These are phyloP conservation scores for Odocoileus virginianus DNA, from an alignment of 2,113 vertebrate genomes.

Conservation along the genomic window DNA sequence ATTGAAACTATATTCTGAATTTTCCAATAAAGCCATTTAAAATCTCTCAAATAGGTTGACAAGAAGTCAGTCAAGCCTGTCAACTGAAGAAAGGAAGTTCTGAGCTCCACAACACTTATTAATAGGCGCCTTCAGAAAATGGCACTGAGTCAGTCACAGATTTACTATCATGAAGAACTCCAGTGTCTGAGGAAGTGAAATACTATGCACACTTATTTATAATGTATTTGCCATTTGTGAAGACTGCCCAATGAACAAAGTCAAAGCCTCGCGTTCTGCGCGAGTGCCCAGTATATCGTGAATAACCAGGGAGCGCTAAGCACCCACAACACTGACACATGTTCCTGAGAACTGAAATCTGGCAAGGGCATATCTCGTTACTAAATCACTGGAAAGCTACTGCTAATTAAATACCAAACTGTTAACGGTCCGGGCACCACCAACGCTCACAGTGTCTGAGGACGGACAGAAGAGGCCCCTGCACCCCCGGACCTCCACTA, in stretches of 20 bases:
- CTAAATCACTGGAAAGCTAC: not conserved
- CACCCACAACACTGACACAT: not conserved
- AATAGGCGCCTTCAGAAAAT: not conserved
- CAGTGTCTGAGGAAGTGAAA: not conserved
- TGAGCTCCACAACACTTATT: not conserved
- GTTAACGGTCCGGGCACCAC: not conserved
- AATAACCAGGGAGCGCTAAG: not conserved
- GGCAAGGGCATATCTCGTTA: not conserved
- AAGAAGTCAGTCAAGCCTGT: not conserved
- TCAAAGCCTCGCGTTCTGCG: not conserved
- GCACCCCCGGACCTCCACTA: not conserved
- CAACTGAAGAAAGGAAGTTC: not conserved
- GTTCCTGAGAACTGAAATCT: not conserved
- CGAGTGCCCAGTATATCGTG: not conserved
- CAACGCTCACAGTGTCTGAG: no score
- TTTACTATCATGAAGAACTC: not conserved
- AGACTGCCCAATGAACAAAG: not conserved
- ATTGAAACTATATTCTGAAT: not conserved
- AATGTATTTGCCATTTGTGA: not conserved
- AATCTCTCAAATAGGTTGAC: not conserved
- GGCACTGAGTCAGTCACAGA: not conserved
- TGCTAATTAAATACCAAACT: not conserved
- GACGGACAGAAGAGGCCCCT: not conserved
- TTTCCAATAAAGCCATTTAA: slow-evolving; percentile 13
- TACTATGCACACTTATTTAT: not conserved